These are phyloP conservation scores for Aspiorhynchus laticeps DNA, from an alignment of 2,113 vertebrate genomes.

Conservation along the genomic window DNA sequence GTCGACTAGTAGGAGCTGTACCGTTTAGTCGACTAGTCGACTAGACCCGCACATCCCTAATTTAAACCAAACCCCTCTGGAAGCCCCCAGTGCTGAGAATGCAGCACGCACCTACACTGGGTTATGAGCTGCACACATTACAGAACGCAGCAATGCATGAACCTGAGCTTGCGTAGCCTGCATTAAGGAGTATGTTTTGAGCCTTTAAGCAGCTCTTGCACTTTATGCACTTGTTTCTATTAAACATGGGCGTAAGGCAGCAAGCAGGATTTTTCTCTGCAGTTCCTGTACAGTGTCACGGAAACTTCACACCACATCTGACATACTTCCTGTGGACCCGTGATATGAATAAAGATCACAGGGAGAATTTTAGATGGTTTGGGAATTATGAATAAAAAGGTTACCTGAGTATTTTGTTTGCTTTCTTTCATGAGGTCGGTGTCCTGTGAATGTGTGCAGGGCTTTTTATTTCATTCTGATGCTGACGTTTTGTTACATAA, in stretches of 20 bases:
- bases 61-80: too few species aligned
- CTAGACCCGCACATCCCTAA: too few species aligned
- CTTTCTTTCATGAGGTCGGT: neutral
- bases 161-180: neutral
- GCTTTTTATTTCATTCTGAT: neutral
- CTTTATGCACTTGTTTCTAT: neutral
- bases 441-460: conserved; percentile 2
- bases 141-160: neutral
- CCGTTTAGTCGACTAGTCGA: too few species aligned
- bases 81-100: too few species aligned
- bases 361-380: neutral
- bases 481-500: neutral
- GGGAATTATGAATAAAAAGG: neutral
- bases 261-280: neutral
- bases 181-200: neutral
- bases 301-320: neutral
- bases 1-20: too few species aligned
- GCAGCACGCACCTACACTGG: too few species aligned
- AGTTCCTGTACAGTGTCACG: neutral
- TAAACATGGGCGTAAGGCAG: neutral
- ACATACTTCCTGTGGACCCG: neutral
- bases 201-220: neutral
- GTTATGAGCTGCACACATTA: neutral
- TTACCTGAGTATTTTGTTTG: neutral
- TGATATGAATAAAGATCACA: neutral